phyloP scores from a whole-genome alignment of 2,797 vertebrate species.

The Falco naumanni region DNA sequence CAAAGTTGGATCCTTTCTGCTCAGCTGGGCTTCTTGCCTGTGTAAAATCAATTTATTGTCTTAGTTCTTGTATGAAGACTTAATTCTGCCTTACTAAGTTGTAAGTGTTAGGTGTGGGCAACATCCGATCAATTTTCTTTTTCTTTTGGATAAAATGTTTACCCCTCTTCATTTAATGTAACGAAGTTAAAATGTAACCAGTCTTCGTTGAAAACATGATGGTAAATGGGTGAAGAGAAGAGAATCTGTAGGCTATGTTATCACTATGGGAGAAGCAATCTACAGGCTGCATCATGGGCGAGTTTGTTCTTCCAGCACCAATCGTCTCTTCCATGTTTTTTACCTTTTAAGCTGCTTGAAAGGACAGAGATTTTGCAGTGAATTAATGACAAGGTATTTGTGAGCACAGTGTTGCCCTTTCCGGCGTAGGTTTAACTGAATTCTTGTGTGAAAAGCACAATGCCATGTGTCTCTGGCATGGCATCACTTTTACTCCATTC shows the following conservation, averaged over 20 bases:
- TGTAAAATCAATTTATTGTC: not conserved
- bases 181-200: not conserved
- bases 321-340: not conserved
- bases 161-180: too few species aligned
- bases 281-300: not conserved
- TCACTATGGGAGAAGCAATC: not conserved
- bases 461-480: not conserved
- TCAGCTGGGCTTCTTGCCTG: not conserved
- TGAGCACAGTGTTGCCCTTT: not conserved
- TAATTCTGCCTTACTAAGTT: not conserved
- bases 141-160: not conserved
- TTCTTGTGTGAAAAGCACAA: not conserved
- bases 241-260: not conserved
- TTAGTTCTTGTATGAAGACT: not conserved
- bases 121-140: not conserved
- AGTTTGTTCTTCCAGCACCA: not conserved
- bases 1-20: not conserved
- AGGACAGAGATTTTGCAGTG: not conserved
- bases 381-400: not conserved
- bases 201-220: not conserved
- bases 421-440: not conserved
- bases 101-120: not conserved
- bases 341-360: not conserved
- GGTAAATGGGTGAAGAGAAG: not conserved
- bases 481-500: not conserved